Evolutionary conservation across 2,888 invertebrate genomes (phyloP).

Genomic region (Periphyllus acericola): DNA sequence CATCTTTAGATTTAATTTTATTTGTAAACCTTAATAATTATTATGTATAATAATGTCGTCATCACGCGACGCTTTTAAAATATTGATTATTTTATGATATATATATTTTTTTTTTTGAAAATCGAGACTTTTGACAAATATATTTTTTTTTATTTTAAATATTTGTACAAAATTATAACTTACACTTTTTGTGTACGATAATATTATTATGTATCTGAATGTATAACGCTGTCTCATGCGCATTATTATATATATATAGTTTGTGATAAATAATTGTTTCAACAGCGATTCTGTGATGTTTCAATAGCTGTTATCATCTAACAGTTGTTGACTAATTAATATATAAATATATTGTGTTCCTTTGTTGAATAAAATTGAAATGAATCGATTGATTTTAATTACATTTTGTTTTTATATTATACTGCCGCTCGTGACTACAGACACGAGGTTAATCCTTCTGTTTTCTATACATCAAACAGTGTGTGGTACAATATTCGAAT

Average conservation of each 20-base stretch:
- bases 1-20: not conserved
- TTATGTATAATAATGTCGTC: not conserved
- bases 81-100: not conserved
- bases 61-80: conserved; percentile 1
- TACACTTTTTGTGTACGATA: not conserved
- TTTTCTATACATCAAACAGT: not conserved
- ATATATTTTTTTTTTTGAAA: not conserved
- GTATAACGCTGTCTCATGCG: conserved; percentile 20
- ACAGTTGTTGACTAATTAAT: conserved; percentile 14
- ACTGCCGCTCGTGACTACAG: not conserved
- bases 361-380: conserved; percentile 44
- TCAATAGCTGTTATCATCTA: not conserved
- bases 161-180: conserved; percentile 13
- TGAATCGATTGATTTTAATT: conserved; percentile 30
- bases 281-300: conserved; percentile 60
- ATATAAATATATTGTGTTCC: conserved; percentile 5
- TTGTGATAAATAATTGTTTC: conserved; percentile 51
- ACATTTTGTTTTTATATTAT: not conserved
- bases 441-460: not conserved
- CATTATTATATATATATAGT: conserved; percentile 22
- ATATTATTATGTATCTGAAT: not conserved
- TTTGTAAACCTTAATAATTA: not conserved
- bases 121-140: conserved; percentile 13
- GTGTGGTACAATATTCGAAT: not conserved
- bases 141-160: conserved; percentile 22